A percentile compares a stretch with the other conserved stretches of the same genome.
Conservation (phyloP, 2,797 vertebrate species). For the Schizothorax lantsangensis region DNA sequence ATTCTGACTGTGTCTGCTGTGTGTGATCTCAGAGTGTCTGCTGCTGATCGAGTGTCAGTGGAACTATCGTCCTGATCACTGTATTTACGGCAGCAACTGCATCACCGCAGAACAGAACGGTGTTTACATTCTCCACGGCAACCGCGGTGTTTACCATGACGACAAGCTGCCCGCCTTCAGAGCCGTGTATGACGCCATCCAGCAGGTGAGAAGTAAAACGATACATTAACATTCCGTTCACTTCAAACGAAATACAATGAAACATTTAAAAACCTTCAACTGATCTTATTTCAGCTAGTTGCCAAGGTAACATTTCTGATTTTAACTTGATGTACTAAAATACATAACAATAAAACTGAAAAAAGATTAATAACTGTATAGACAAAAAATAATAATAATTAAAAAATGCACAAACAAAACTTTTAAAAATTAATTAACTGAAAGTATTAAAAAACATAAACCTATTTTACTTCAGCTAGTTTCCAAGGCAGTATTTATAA, state of each 20-base stretch:
- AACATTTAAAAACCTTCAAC: too few species aligned
- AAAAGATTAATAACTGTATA: too few species aligned
- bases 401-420: too few species aligned
- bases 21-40: constrained; percentile 83
- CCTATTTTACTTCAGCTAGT: too few species aligned
- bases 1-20: not conserved
- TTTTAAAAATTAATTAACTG: too few species aligned
- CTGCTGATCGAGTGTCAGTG: constrained; percentile 94
- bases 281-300: too few species aligned
- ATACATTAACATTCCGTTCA: not conserved
- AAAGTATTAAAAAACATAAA: too few species aligned
- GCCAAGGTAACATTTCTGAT: too few species aligned
- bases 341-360: too few species aligned
- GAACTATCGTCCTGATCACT: constrained; percentile 99
- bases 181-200: constrained; percentile 89
- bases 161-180: constrained; percentile 94
- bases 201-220: constrained; percentile 78
- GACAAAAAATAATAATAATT: too few species aligned
- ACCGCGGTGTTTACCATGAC: constrained; percentile 95
- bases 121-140: constrained; percentile 95
- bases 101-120: constrained; percentile 84
- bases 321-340: too few species aligned
- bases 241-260: not conserved
- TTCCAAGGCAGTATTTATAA: too few species aligned
- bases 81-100: constrained; percentile 97